Percentiles rank a stretch among this genome's conserved stretches.
Conservation (phyloP, 2,888 invertebrate species). For the Stenoptilia bipunctidactyla region DNA sequence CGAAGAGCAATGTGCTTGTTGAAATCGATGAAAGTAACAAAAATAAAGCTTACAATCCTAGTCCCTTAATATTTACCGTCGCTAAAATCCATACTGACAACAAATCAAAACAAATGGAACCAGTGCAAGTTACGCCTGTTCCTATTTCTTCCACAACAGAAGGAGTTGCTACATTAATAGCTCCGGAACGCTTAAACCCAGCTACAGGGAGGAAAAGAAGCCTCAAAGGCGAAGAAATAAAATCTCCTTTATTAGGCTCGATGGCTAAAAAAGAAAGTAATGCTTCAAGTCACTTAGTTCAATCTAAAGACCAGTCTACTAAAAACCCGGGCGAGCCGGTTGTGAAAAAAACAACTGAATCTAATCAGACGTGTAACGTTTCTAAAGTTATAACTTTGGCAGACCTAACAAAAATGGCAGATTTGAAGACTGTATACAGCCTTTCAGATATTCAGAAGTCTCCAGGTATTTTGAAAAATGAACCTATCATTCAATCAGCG, state of each 20-base stretch:
- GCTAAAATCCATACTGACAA: conserved; percentile 56
- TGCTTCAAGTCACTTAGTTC: no score
- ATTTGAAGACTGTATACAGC: no score
- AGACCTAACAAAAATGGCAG: no score
- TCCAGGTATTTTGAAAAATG: no score
- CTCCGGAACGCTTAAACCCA: no score
- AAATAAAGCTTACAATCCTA: conserved; percentile 26
- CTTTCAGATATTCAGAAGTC: no score
- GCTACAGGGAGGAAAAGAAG: no score
- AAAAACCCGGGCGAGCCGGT: conserved; percentile 1
- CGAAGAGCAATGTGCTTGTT: conserved; percentile 42
- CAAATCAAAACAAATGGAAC: conserved; percentile 45
- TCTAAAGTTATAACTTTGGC: not conserved
- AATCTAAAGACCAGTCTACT: conserved; percentile 1
- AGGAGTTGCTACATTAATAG: conserved; percentile 20
- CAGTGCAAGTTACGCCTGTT: conserved; percentile 44
- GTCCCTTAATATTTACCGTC: conserved; percentile 58
- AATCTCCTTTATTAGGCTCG: conserved; percentile 19
- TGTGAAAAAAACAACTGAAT: no score
- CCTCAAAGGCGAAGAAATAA: no score
- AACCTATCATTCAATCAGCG: no score
- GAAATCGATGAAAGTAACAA: conserved; percentile 41
- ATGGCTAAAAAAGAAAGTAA: conserved; percentile 9
- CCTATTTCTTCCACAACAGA: conserved; percentile 54
- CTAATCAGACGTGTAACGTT: not conserved